Conservation (phyloP, 2,113 vertebrate species). For the Mellivora capensis region DNA sequence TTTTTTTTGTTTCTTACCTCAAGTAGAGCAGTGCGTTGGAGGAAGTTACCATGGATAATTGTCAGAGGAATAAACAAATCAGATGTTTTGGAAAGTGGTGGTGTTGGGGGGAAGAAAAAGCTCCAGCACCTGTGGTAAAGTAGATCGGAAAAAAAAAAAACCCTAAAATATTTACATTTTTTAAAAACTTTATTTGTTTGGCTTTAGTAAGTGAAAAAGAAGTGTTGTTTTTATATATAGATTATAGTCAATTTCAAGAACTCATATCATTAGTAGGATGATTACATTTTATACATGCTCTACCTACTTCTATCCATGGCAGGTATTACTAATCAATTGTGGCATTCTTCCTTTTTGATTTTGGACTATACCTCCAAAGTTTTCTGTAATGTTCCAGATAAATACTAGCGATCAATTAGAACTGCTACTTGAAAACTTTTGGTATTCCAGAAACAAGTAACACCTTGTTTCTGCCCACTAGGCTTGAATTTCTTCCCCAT, state of each 20-base stretch:
- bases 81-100: background rate
- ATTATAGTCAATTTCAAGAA: background rate
- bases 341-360: background rate
- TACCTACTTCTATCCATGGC: background rate
- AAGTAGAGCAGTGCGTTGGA: background rate
- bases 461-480: background rate
- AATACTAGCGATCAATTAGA: background rate
- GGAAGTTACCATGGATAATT: background rate
- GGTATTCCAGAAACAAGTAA: background rate
- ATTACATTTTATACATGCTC: background rate
- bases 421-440: background rate
- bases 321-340: background rate
- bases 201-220: background rate
- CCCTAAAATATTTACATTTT: background rate
- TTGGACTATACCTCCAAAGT: background rate
- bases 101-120: background rate
- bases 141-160: background rate
- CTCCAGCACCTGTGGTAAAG: background rate
- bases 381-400: background rate
- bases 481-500: background rate
- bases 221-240: background rate
- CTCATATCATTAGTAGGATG: background rate
- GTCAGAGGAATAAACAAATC: background rate
- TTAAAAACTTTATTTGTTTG: background rate
- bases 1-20: background rate